Evolutionary conservation across 2,888 invertebrate species (phyloP), one percentile per base, ranked within the genome.

Genomic region (Drosophila kanekoi): DNA sequence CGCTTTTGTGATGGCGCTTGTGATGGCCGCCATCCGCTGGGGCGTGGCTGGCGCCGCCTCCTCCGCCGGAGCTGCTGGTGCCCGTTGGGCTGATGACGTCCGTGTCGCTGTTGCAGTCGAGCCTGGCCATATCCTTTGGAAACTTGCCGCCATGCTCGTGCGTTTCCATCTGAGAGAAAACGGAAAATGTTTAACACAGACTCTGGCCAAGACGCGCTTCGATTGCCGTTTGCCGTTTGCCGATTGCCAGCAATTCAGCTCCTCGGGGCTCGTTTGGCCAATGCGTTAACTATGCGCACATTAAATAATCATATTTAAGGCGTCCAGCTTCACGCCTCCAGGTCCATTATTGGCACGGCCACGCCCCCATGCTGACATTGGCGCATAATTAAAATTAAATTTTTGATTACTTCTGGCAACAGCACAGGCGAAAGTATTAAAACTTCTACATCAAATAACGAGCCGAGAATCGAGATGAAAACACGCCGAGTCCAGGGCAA

Each of bases 31-130:
- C 65, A 28, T 63, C 63, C 20, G 49, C 40, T 23, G 69, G 58
- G 13, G 44, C 23, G 11, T 37, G 37, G 47, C 47, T 28, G 20
- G 54, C 20, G 13, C 47, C 69, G 3, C 95, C 95, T 20, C 94
- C 93, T 1, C 94, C 94, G 4, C 90, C 91, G 37, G 90, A 91
- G 68, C 90, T 91, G 58, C 90, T 91, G 18, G 90, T 91, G 61
- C 91, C 91, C 54, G 91, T 90, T 33, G 90, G 91, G 63, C 90
- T 90, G 49, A 91, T 85, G 73, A 90, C 87, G 68, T 90, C 90
- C 64, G 91, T 88, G 64, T 90, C 90, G 72, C 91, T 90, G 65
- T 88, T 90, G 77, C 86, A 91, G 57, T 91, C 90, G 49, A 78
- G 60, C 58, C 76, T 69, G 47, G 58, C 77, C 73, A 90, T 80